A percentile compares a stretch with the other conserved stretches of the same genome.
These are phyloP conservation scores for Botia kubotai DNA, from an alignment of 2,797 vertebrate genomes.

Conservation along the genomic window DNA sequence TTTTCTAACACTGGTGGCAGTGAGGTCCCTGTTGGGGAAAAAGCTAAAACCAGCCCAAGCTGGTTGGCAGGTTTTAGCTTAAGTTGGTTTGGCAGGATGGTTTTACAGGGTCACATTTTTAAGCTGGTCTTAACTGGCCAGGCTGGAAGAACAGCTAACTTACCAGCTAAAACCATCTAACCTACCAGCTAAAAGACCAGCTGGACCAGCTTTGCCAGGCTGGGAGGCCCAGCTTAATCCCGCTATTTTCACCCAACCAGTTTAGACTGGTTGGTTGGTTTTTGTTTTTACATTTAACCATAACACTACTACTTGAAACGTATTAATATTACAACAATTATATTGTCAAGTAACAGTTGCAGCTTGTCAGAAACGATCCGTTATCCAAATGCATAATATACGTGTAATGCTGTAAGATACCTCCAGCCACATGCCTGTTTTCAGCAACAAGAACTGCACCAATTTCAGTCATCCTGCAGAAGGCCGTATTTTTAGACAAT, in stretches of 20 bases:
- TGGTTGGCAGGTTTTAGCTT: too few species aligned
- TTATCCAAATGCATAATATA: conserved; percentile 2
- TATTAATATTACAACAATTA: conserved; percentile 4
- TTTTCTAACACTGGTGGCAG: neutral
- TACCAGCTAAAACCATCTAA: too few species aligned
- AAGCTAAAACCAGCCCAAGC: too few species aligned
- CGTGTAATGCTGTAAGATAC: neutral
- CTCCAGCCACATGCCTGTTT: neutral
- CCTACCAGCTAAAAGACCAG: too few species aligned
- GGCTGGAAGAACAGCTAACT: too few species aligned
- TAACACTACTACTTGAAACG: conserved; percentile 19
- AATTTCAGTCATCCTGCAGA: neutral
- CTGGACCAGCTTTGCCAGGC: too few species aligned
- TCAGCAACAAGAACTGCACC: neutral
- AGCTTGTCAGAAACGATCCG: conserved; percentile 26
- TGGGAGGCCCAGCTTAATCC: too few species aligned
- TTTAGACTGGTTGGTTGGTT: too few species aligned
- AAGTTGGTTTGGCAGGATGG: too few species aligned
- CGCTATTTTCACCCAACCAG: too few species aligned
- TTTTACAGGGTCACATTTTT: too few species aligned
- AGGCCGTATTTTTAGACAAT: neutral
- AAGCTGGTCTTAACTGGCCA: too few species aligned
- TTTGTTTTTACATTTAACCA: conserved; percentile 30
- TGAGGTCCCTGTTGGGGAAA: neutral
- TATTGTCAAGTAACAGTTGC: neutral